Conservation (phyloP, 2,888 invertebrate species). For the Mythimna albipuncta region DNA sequence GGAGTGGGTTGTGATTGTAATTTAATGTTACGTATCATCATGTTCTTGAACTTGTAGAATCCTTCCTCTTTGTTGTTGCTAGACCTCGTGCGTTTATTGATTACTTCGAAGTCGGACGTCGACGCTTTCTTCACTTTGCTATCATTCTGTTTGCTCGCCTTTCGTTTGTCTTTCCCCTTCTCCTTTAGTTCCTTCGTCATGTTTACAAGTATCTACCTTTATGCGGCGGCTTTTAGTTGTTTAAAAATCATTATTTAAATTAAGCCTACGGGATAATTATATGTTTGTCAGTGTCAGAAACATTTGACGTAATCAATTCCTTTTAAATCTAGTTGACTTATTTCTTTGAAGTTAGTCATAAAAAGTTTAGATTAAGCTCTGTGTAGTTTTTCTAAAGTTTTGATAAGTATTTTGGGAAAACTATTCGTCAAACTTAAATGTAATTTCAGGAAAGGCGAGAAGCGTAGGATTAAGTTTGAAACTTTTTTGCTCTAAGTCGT, state of each 20-base stretch:
- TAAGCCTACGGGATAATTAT: constrained; percentile 68
- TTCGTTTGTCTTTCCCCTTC: constrained; percentile 65
- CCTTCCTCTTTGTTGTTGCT: constrained; percentile 78
- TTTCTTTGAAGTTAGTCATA: constrained; percentile 21
- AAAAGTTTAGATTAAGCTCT: constrained; percentile 25
- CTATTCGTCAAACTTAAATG: constrained; percentile 11
- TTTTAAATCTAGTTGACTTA: constrained; percentile 59
- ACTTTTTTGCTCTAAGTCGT: constrained; percentile 10
- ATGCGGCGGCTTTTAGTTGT: constrained; percentile 39
- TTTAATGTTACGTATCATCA: constrained; percentile 74
- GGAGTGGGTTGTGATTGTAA: constrained; percentile 63
- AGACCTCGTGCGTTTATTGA: constrained; percentile 68
- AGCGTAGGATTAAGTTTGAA: constrained; percentile 25
- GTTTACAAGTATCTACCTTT: constrained; percentile 44
- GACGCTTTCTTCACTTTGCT: constrained; percentile 56
- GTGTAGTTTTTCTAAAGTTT: constrained; percentile 4
- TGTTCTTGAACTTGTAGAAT: constrained; percentile 78
- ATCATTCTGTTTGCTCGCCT: constrained; percentile 61
- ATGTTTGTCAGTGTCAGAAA: constrained; percentile 54
- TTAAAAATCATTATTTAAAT: constrained; percentile 51
- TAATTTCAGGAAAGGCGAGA: constrained; percentile 27
- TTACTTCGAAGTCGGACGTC: constrained; percentile 42
- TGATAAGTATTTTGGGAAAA: constrained; percentile 10
- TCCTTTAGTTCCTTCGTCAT: constrained; percentile 71
- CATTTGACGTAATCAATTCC: constrained; percentile 39